These are phyloP conservation scores for Pteronotus mesoamericanus DNA, from an alignment of 2,797 vertebrate species.

Conservation along the genomic window DNA sequence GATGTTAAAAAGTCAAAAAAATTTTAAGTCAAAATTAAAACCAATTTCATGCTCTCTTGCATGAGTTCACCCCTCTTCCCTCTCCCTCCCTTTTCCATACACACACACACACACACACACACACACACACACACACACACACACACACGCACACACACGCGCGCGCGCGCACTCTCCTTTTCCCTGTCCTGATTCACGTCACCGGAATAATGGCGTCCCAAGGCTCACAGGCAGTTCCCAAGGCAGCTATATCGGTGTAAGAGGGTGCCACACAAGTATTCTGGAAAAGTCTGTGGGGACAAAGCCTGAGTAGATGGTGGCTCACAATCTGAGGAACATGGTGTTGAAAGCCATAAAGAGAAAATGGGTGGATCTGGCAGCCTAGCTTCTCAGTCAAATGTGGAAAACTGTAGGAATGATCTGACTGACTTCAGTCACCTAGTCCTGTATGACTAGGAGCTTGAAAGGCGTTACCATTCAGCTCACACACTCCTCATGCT, in stretches of 20 bases:
- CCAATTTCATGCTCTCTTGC: not conserved
- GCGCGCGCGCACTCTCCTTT: not conserved
- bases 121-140: no score
- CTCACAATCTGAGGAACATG: accelerated
- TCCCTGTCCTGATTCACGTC: not conserved
- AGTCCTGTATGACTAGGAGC: accelerated
- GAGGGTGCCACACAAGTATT: not conserved
- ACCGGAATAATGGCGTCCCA: not conserved
- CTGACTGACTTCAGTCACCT: no score
- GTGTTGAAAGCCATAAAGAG: not conserved
- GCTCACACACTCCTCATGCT: not conserved
- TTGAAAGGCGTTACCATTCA: no score
- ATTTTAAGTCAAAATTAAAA: not conserved
- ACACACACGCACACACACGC: accelerated
- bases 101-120: accelerated
- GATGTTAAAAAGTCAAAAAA: not conserved
- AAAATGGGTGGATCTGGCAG: not conserved
- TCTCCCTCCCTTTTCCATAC: not conserved
- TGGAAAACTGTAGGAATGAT: not conserved
- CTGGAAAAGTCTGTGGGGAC: no score
- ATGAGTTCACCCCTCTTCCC: not conserved
- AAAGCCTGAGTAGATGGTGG: not conserved
- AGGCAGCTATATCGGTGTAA: not conserved
- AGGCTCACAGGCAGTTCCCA: not conserved
- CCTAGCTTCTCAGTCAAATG: accelerated